Conservation (phyloP, 2,113 vertebrate genomes). For the Apodemus speciosus region DNA sequence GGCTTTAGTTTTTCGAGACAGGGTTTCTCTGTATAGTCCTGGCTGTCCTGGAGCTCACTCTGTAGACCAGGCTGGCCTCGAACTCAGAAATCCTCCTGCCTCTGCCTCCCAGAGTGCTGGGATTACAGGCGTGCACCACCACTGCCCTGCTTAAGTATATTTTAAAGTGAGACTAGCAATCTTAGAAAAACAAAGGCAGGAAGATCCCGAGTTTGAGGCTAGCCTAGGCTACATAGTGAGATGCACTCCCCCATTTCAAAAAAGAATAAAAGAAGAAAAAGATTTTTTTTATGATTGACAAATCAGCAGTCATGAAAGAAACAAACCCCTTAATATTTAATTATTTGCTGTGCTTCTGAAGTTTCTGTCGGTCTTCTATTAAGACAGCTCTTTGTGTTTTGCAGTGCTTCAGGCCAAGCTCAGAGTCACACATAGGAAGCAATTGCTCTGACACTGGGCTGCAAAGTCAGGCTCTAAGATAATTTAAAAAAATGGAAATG, state of each 20-base stretch:
- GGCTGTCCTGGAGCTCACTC: too few relatives aligned
- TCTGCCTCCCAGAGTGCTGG: too few relatives aligned
- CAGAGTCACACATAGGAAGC: background rate
- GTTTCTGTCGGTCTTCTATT: conserved; percentile 40
- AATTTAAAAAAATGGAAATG: conserved; percentile 16
- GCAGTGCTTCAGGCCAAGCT: background rate
- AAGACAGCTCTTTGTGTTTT: background rate
- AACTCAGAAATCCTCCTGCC: too few relatives aligned
- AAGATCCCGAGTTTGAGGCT: background rate
- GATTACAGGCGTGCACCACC: too few relatives aligned
- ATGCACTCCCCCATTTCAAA: too few relatives aligned
- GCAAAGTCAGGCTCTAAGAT: background rate
- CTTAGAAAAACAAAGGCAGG: conserved; percentile 25
- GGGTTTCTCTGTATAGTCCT: too few relatives aligned
- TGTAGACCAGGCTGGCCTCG: too few relatives aligned
- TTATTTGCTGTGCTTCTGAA: conserved; percentile 46
- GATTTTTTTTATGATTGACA: background rate
- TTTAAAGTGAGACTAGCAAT: conserved; percentile 52
- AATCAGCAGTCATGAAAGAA: background rate
- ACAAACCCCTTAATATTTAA: background rate
- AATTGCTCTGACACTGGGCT: background rate
- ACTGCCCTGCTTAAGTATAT: conserved; percentile 55
- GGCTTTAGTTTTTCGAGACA: too few relatives aligned
- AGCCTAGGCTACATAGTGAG: background rate
- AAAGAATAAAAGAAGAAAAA: background rate